Evolutionary conservation across 2,888 invertebrate species (phyloP), one percentile per base, ranked within the genome.

Genomic region (Lasius fuliginosus): DNA sequence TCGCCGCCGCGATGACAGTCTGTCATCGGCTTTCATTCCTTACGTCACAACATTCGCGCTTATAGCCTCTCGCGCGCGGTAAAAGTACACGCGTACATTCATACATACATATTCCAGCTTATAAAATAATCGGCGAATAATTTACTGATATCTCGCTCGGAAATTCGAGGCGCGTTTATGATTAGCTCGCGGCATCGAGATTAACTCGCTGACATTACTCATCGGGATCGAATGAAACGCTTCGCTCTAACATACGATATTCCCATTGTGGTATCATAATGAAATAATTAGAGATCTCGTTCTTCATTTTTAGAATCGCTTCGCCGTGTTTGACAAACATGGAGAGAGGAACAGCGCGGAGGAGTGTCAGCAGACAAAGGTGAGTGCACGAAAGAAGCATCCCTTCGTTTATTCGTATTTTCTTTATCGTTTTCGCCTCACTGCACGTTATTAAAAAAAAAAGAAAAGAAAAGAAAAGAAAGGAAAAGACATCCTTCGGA

Each of bases 221-320:
- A 64, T 36, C 27, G 58, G 12, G 58, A 58, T 58, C 30, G 30
- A 27, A 30, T 12, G n/a, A 62, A 60, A 23, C 23, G 18, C 6
- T 36, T 11, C 36, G 15, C 30, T 42, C 33, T 33, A 30, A 40
- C 62, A 18, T 18, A 33, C 18, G 49, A 53, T 53, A 53, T 8
- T 60, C 3, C 18, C 56, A 49, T 53, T 8, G 42, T 42, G 64
- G 1, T 46, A 18, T 36, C 12, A 4, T 1, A 53, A 1, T 6
- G 42, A 64, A 64, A 42, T 68, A 77, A 77, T 68, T 15, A 2
- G 9, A 4, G n/a, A 6, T 53, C 0, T 49, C 36, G 77, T 82
- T 79, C 9, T 84, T 40, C 60, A 40, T 77, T 91, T 92, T 60
- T 92, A 94, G 94, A 93, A 92, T 75, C 92, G 92, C 69, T 92